Base-by-base conservation (phyloP, 37 sponge, comb jelly and placozoan species). In the Dysidea cf. avara region DNA sequence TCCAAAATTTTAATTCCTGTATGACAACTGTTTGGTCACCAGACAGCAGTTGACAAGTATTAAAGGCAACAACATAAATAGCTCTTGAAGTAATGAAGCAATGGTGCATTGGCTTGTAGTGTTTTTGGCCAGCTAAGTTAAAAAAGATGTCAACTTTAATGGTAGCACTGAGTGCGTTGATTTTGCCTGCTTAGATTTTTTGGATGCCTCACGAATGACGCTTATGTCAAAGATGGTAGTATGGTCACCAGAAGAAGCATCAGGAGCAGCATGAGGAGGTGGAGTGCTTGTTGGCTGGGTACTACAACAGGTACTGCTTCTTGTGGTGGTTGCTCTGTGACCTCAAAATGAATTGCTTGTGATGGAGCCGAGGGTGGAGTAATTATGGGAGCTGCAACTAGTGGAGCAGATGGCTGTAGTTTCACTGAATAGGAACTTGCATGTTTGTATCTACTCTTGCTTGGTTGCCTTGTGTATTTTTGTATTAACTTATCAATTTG, bases 41-140 rank as follows among this genome's bases (percentile, higher is more conserved):
- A 76, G 40, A 48, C n/a, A 29, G 20, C 61, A 62, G 49, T 2
- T 69, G 22, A 16, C 39, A 53, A 3, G 64, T 7, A 56, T 87
- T 81, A 66, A 67, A 81, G 1, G 81, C 81, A 9, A 80, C 61
- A 4, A 81, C 2, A 60, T 80, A 87, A 35, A 87, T 39, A 24
- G 87, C 60, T 32, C 77, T 69, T 18, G 74, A 76, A 24, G 76
- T 69, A 50, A 87, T 80, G 57, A 87, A 87, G 72, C 87, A 87
- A 33, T 80, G 87, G 37, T 87, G 87, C 87, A 87, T 87, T 59
- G 87, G 76, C 6, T 76, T 69, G 46, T 87, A 87, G 36, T 60
- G 55, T 17, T 80, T 75, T 54, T 87, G 87, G 2, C 87, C 87
- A 16, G 87, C 87, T 75, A 87, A 87, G 56, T 87, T 81, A 11